Evolutionary conservation across 2,113 vertebrate species (phyloP).

Genomic region (Polyodon spathula): DNA sequence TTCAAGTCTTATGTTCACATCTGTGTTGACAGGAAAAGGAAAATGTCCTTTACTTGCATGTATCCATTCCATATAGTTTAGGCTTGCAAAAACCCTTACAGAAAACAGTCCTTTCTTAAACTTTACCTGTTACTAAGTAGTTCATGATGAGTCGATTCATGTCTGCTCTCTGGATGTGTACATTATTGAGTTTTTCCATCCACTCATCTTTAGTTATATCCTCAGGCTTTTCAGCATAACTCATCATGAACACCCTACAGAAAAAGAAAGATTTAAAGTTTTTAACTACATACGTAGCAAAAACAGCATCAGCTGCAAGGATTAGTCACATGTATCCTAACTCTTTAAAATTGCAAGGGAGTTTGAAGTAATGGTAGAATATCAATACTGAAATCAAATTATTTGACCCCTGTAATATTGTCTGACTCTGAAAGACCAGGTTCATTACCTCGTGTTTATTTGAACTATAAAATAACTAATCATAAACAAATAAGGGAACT

Average conservation of each 20-base stretch:
- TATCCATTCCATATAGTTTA: too few species aligned
- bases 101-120: background rate
- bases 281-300: conserved; percentile 11
- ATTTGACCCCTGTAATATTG: background rate
- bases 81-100: too few species aligned
- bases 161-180: conserved; percentile 94
- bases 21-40: too few species aligned
- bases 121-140: conserved; percentile 86
- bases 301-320: background rate
- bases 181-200: conserved; percentile 97
- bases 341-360: too few species aligned
- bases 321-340: too few species aligned
- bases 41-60: too few species aligned
- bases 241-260: conserved; percentile 77
- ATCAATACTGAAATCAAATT: background rate
- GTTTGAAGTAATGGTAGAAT: too few species aligned
- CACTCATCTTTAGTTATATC: conserved; percentile 96
- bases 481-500: too few species aligned
- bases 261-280: conserved; percentile 25
- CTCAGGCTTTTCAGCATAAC: conserved; percentile 93
- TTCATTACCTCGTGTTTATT: too few species aligned
- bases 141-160: conserved; percentile 99
- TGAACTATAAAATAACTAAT: too few species aligned
- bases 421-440: background rate
- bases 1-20: too few species aligned